Evolutionary conservation across 2,888 invertebrate species (phyloP).

Genomic region (Pemphredon lugubris): DNA sequence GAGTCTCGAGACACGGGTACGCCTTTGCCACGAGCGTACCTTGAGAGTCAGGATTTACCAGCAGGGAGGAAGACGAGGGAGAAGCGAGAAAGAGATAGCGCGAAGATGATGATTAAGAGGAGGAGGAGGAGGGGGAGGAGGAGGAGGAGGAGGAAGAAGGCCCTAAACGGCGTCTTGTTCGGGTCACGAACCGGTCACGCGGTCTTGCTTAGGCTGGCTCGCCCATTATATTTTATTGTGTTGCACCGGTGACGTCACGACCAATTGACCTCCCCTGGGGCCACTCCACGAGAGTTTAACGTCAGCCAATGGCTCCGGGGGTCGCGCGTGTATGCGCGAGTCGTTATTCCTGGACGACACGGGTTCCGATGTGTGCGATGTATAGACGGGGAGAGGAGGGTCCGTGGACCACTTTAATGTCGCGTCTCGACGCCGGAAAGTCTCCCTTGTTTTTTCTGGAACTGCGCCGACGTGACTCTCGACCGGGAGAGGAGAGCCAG

Average conservation of each 20-base stretch:
- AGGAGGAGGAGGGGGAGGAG: conserved; percentile 2
- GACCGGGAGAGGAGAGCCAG: conserved; percentile 30
- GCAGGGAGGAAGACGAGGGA: neutral
- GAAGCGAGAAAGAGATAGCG: conserved; percentile 8
- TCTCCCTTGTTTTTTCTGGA: conserved; percentile 63
- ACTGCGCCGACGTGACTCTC: conserved; percentile 50
- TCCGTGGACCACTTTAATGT: conserved; percentile 44
- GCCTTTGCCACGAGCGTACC: conserved; percentile 1
- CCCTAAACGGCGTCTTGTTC: conserved; percentile 46
- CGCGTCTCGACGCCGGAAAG: conserved; percentile 61
- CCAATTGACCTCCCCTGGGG: conserved; percentile 68
- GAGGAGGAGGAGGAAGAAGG: conserved; percentile 11
- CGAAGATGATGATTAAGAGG: neutral
- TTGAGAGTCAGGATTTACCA: conserved; percentile 26
- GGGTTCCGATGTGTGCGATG: conserved; percentile 26
- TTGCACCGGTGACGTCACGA: conserved; percentile 70
- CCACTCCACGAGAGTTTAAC: conserved; percentile 62
- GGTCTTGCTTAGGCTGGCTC: conserved; percentile 55
- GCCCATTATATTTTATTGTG: conserved; percentile 67
- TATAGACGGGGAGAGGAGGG: conserved; percentile 17
- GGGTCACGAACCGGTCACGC: conserved; percentile 64
- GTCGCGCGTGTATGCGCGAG: conserved; percentile 51
- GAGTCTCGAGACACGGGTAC: conserved; percentile 10
- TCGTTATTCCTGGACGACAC: conserved; percentile 67
- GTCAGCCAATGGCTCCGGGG: conserved; percentile 63